Evolutionary conservation across 2,888 invertebrate genomes (phyloP).

Genomic region (Halocaridina rubra): DNA sequence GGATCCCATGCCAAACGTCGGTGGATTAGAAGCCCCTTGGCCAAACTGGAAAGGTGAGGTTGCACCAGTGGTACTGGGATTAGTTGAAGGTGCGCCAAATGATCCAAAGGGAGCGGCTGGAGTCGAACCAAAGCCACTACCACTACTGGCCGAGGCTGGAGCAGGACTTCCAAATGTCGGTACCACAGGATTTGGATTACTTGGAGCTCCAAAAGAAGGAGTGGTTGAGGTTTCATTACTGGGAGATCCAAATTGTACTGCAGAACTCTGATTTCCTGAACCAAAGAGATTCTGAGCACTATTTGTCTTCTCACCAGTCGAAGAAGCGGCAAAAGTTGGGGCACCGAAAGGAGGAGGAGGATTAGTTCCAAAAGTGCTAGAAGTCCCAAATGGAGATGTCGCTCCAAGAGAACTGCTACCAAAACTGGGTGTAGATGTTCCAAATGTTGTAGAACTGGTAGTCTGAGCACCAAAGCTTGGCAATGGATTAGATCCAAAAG

Average conservation of each 20-base stretch:
- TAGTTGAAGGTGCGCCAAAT: not conserved
- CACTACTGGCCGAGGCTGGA: not conserved
- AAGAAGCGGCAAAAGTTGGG: not conserved
- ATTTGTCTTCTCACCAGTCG: not conserved
- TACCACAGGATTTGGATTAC: not conserved
- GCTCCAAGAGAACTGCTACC: not conserved
- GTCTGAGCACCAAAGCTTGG: slow-evolving; percentile 20
- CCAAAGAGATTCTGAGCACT: not conserved
- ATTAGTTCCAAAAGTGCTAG: slow-evolving; percentile 4
- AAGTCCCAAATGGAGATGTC: slow-evolving; percentile 2
- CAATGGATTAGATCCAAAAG: slow-evolving; percentile 3
- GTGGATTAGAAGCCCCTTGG: not conserved
- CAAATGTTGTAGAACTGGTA: slow-evolving; percentile 5
- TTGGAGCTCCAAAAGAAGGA: not conserved
- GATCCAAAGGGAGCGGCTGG: slow-evolving; percentile 20
- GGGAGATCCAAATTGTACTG: no score
- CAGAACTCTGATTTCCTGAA: no score
- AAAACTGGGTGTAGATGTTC: slow-evolving; percentile 12
- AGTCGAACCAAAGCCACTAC: not conserved
- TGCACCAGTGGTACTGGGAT: not conserved
- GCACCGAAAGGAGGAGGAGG: not conserved
- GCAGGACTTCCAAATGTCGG: not conserved
- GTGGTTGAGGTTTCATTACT: not conserved
- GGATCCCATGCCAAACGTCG: not conserved
- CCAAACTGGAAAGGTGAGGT: slow-evolving; percentile 44